A percentile compares a stretch with the other conserved stretches of the same genome.
These are phyloP conservation scores for Streblospio benedicti DNA, from an alignment of 1,140 invertebrate genomes.

Conservation along the genomic window DNA sequence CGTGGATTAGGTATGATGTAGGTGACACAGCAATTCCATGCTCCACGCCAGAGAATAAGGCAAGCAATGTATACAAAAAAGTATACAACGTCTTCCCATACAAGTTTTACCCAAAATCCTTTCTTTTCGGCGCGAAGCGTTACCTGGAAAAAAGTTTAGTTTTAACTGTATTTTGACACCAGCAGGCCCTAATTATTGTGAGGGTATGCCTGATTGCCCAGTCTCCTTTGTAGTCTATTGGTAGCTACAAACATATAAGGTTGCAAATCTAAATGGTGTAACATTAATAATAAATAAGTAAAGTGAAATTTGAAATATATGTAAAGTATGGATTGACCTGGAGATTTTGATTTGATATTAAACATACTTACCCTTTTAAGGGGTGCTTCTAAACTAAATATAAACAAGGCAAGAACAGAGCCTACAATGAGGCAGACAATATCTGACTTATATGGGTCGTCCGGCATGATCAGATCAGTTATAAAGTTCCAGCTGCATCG, in stretches of 20 bases:
- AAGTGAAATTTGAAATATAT: background rate
- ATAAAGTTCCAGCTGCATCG: background rate
- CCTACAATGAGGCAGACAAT: background rate
- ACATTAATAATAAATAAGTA: background rate
- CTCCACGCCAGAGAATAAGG: background rate
- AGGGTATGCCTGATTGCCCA: background rate
- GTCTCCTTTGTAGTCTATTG: background rate
- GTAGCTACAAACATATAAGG: background rate
- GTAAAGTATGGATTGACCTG: background rate
- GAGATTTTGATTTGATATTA: background rate
- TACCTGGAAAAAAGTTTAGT: background rate
- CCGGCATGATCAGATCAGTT: background rate
- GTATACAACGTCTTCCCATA: constrained; percentile 3
- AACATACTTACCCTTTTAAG: background rate
- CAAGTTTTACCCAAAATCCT: too few relatives aligned
- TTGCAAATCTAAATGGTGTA: background rate
- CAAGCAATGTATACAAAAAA: background rate
- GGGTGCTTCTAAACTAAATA: background rate
- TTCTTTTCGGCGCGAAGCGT: background rate
- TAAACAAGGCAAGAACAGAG: background rate
- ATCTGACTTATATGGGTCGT: too few relatives aligned
- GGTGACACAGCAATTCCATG: background rate
- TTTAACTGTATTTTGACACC: background rate
- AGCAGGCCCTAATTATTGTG: background rate
- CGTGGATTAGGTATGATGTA: background rate